Base-by-base conservation (phyloP, 1,140 invertebrate species). In the Aphis gossypii region DNA sequence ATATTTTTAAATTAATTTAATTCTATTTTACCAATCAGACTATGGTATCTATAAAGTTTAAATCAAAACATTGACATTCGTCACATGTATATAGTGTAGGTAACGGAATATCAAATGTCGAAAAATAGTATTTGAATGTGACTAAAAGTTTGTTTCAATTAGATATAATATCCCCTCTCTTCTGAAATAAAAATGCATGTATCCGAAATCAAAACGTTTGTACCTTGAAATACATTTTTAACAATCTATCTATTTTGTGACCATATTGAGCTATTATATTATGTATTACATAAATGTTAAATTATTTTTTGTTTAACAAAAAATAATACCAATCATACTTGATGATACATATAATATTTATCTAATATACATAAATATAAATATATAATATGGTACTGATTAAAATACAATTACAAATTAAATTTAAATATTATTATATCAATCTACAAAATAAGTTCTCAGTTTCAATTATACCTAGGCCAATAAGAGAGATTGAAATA, bases 1-100 rank as follows among this genome's bases (percentile, higher is more conserved):
- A 51, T 48, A 51, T 38, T 76, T 84, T 56, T 83, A 54, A 93
- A 93, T 93, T 89, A 89, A 89, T 56, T 56, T 89, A 38, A 56
- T 89, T 56, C 25, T 25, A n/a, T 56, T 89, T 89, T 25, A 48
- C 21, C n/a, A 48, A 89, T 51, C 87, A 35, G 46, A 21, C 48
- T n/a, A 76, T n/a, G 35, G n/a, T 89, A 89, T 89, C 48, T 89
- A 30, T 56, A 56, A 56, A 89, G 60, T 76, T 76, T 76, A 76
- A 76, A 76, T 76, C 54, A 21, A 56, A 54, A 89, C 51, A 56
- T 54, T 25, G 51, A 89, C 35, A 56, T 56, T 76, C 30, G 60
- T 76, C 30, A 76, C 60, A n/a, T 76, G 60, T n/a, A n/a, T 76
- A 76, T n/a, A 76, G 51, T 89, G 44, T 41, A n/a, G n/a, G n/a